These are phyloP conservation scores for Drosophila merina DNA, from an alignment of 2,888 invertebrate species.

Conservation along the genomic window DNA sequence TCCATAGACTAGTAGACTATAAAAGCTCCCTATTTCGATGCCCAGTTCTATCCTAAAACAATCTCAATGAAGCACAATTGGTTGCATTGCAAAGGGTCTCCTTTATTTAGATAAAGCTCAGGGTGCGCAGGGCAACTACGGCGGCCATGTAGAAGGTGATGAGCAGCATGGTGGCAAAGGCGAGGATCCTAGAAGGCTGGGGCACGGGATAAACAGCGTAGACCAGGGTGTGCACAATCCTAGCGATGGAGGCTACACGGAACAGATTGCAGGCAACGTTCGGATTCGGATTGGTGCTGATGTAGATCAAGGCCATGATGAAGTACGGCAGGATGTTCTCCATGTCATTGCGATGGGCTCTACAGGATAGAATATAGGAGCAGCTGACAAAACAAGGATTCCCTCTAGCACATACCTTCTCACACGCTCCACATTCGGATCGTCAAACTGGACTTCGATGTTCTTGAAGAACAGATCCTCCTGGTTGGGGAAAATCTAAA, in stretches of 20 bases:
- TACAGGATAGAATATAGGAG: slow-evolving; percentile 64
- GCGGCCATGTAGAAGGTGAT: slow-evolving; percentile 85
- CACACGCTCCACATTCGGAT: slow-evolving; percentile 85
- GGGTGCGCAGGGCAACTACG: slow-evolving; percentile 79
- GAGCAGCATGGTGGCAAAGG: slow-evolving; percentile 83
- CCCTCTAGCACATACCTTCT: slow-evolving; percentile 80
- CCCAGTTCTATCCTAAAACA: neutral
- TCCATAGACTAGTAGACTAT: neutral
- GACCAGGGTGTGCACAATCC: slow-evolving; percentile 87
- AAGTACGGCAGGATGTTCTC: slow-evolving; percentile 88
- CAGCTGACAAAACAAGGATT: no score
- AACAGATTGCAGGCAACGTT: slow-evolving; percentile 85
- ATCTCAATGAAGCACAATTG: neutral
- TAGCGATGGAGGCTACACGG: slow-evolving; percentile 85
- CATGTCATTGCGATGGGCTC: slow-evolving; percentile 89
- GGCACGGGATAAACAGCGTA: slow-evolving; percentile 87
- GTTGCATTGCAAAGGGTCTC: neutral
- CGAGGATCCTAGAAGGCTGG: slow-evolving; percentile 85
- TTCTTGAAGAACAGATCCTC: slow-evolving; percentile 84
- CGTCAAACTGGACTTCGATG: slow-evolving; percentile 82
- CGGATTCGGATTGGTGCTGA: slow-evolving; percentile 85
- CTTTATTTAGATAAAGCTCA: slow-evolving; percentile 66
- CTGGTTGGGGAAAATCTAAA: slow-evolving; percentile 85
- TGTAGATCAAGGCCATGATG: slow-evolving; percentile 85
- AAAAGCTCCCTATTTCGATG: no score